Conservation (phyloP, 1,140 invertebrate species). For the Vanessa tameamea region DNA sequence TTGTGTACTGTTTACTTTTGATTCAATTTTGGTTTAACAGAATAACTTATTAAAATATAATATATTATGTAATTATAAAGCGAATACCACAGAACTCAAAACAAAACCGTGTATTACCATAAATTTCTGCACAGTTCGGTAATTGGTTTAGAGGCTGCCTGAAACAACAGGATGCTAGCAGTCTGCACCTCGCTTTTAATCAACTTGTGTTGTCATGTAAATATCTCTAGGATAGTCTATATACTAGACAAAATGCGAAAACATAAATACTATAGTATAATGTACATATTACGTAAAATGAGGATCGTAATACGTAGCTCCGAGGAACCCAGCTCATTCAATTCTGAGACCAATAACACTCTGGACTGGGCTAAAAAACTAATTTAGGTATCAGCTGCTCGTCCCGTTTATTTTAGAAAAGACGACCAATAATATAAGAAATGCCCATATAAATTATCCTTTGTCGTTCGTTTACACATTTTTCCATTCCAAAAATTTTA, state of each 20-base stretch:
- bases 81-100: not conserved
- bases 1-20: too few relatives aligned
- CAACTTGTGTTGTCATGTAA: constrained; percentile 28
- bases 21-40: too few relatives aligned
- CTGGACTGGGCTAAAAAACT: constrained; percentile 1
- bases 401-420: not conserved
- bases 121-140: constrained; percentile 26
- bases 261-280: not conserved
- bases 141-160: constrained; percentile 28
- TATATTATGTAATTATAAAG: constrained; percentile 1
- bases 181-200: constrained; percentile 27
- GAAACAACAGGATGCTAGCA: constrained; percentile 32
- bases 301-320: not conserved
- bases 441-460: constrained; percentile 3
- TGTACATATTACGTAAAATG: not conserved
- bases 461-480: not conserved
- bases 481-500: not conserved
- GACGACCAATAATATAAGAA: not conserved
- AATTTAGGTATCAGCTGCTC: not conserved
- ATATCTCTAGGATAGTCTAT: constrained; percentile 20
- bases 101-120: constrained; percentile 31
- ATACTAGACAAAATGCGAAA: not conserved
- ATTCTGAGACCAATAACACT: not conserved
- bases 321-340: not conserved
- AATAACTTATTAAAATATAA: too few relatives aligned